Percentiles rank a stretch among this genome's conserved stretches.
Conservation (phyloP, 2,797 vertebrate genomes). For the Lutjanus campechanus region DNA sequence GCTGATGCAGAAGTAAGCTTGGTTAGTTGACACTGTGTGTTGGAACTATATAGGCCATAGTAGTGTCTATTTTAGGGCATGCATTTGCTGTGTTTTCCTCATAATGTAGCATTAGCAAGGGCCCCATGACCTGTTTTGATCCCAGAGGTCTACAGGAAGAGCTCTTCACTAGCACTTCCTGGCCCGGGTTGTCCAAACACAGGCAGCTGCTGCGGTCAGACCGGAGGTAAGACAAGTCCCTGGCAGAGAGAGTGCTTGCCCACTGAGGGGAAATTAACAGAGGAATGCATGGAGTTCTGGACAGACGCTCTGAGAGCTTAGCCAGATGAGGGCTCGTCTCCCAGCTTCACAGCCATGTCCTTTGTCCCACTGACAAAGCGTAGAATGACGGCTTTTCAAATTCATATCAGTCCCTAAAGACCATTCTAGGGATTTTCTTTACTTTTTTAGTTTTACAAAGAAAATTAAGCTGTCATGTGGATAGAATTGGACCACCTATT, state of each 20-base stretch:
- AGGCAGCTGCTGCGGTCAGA: slow-evolving; percentile 68
- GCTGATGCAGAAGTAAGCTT: background rate
- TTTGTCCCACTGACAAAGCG: slow-evolving; percentile 76
- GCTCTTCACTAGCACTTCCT: slow-evolving; percentile 66
- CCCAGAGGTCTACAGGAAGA: slow-evolving; percentile 55
- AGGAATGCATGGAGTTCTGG: slow-evolving; percentile 80
- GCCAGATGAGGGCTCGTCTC: slow-evolving; percentile 77
- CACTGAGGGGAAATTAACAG: slow-evolving; percentile 79
- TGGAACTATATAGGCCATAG: background rate
- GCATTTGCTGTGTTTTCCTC: background rate
- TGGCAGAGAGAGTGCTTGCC: slow-evolving; percentile 66
- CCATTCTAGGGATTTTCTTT: slow-evolving; percentile 45
- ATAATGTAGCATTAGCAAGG: slow-evolving; percentile 6
- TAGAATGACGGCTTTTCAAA: slow-evolving; percentile 74
- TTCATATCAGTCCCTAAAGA: slow-evolving; percentile 64
- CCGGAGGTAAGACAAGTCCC: slow-evolving; percentile 73
- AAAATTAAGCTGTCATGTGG: slow-evolving; percentile 71
- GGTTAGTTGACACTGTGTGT: slow-evolving; percentile 11
- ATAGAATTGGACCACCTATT: slow-evolving; percentile 67
- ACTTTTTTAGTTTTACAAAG: slow-evolving; percentile 47
- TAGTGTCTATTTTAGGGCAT: background rate
- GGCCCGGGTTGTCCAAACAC: slow-evolving; percentile 67
- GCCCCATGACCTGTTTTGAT: slow-evolving; percentile 31
- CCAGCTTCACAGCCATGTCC: slow-evolving; percentile 66
- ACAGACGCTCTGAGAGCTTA: slow-evolving; percentile 73